These are phyloP conservation scores for Nasua narica DNA, from an alignment of 2,797 vertebrate genomes.

Conservation along the genomic window DNA sequence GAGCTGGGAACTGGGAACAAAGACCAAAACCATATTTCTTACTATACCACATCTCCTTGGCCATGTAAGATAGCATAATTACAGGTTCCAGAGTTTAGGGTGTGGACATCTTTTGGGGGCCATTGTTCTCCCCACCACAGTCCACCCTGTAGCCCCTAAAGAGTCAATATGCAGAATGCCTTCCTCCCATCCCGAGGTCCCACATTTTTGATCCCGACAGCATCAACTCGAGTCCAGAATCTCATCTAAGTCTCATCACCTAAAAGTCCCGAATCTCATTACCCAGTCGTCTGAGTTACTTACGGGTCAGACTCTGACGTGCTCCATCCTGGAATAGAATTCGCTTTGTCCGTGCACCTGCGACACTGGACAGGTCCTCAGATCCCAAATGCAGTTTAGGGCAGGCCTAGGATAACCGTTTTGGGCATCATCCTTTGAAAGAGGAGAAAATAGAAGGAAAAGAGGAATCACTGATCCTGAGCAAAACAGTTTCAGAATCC, in stretches of 20 bases:
- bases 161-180: not conserved
- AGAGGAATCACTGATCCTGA: not conserved
- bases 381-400: not conserved
- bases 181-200: not conserved
- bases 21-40: not conserved
- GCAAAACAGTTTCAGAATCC: not conserved
- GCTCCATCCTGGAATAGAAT: not conserved
- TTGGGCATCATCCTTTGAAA: not conserved
- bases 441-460: not conserved
- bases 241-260: not conserved
- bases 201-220: not conserved
- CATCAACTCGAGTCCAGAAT: not conserved
- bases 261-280: not conserved
- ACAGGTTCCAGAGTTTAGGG: not conserved
- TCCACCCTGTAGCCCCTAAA: not conserved
- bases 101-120: not conserved
- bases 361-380: not conserved
- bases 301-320: not conserved
- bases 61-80: not conserved
- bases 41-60: not conserved
- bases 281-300: not conserved
- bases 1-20: not conserved
- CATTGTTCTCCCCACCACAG: not conserved
- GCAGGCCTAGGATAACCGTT: not conserved
- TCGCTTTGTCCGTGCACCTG: not conserved